These are phyloP conservation scores for Macrosteles quadrilineatus DNA, from an alignment of 1,140 invertebrate species.

Conservation along the genomic window DNA sequence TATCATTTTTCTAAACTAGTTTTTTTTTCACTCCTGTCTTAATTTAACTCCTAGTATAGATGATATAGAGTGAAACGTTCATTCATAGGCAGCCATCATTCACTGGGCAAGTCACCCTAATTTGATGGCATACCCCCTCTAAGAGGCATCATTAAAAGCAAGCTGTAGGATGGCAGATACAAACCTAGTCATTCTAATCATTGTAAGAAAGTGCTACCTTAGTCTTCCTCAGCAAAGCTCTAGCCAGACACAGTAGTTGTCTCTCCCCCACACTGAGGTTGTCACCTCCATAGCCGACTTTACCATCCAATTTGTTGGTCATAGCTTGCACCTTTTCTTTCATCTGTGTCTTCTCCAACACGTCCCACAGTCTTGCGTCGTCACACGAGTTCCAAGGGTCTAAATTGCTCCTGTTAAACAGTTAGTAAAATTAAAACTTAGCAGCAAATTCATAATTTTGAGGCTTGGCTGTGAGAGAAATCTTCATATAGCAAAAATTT, in stretches of 20 bases:
- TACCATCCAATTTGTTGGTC: constrained; percentile 68
- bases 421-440: background rate
- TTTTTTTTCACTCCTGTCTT: no score
- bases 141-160: no score
- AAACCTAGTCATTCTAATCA: no score
- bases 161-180: no score
- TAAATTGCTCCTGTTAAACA: constrained; percentile 62
- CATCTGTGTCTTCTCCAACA: constrained; percentile 77
- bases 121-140: no score
- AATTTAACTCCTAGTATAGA: no score
- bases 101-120: no score
- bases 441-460: background rate
- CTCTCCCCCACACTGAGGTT: constrained; percentile 81
- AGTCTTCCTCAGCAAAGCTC: constrained; percentile 84
- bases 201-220: constrained; percentile 56
- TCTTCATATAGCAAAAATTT: background rate
- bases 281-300: constrained; percentile 62
- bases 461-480: background rate
- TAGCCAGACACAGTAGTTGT: constrained; percentile 84
- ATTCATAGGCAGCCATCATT: no score
- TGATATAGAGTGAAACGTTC: no score
- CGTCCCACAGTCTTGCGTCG: constrained; percentile 76
- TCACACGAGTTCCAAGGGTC: constrained; percentile 71
- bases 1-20: no score
- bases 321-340: constrained; percentile 59